Conservation (phyloP, 2,888 invertebrate genomes). For the Himalopsyche japonica region DNA sequence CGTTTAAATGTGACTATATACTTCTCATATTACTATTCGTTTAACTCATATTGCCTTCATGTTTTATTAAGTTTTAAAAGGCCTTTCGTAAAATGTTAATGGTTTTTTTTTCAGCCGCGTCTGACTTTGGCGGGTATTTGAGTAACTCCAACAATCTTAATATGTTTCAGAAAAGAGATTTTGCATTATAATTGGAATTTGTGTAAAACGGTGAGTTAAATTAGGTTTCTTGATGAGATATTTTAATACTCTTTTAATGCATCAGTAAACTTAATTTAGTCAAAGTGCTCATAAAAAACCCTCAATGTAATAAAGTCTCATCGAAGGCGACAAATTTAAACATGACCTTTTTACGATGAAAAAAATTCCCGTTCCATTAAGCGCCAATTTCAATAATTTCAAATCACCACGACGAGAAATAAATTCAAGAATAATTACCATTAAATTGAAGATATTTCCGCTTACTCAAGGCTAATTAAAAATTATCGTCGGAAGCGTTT, state of each 20-base stretch:
- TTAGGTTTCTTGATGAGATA: background rate
- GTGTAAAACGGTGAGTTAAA: background rate
- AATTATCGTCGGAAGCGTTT: too few relatives aligned
- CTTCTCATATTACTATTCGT: background rate
- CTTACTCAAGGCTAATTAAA: too few relatives aligned
- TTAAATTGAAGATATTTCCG: too few relatives aligned
- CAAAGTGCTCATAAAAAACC: background rate
- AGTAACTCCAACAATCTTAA: background rate
- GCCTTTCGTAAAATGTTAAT: background rate
- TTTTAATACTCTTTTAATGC: background rate
- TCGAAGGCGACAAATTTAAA: conserved; percentile 1
- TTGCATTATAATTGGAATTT: background rate
- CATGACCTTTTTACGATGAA: background rate
- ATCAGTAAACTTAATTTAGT: background rate
- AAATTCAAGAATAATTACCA: too few relatives aligned
- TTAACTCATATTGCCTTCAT: background rate
- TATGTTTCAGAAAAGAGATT: background rate
- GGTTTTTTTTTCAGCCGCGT: background rate
- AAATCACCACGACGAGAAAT: background rate
- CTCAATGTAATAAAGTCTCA: background rate
- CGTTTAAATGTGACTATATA: background rate
- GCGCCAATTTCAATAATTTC: background rate
- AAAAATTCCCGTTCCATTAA: background rate
- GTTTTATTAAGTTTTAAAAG: background rate
- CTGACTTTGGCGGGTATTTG: background rate